phyloP scores from a whole-genome alignment of 2,888 invertebrate genomes.

The Metallyticus violacea region DNA sequence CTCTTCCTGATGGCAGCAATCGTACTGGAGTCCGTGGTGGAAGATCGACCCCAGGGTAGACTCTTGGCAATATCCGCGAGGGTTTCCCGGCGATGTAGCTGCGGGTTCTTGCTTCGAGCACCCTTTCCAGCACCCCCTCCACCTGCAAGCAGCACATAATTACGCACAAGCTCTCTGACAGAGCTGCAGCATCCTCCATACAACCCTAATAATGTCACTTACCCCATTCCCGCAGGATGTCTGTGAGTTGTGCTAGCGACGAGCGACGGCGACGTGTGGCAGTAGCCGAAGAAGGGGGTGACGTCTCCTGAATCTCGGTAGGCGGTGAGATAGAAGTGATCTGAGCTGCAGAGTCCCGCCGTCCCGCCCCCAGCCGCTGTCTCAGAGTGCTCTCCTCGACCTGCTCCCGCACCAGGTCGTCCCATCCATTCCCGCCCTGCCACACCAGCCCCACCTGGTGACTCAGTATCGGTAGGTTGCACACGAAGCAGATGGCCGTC shows the following conservation, averaged over 20 bases:
- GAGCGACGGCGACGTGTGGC: constrained; percentile 67
- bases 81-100: constrained; percentile 80
- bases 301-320: constrained; percentile 65
- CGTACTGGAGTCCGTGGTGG: constrained; percentile 52
- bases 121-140: constrained; percentile 40
- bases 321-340: constrained; percentile 82
- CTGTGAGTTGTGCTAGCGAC: constrained; percentile 83
- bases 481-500: constrained; percentile 94
- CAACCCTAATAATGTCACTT: too few relatives aligned
- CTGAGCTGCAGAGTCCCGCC: constrained; percentile 88
- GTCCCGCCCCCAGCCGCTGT: constrained; percentile 74
- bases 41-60: constrained; percentile 74
- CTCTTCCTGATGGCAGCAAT: constrained; percentile 60
- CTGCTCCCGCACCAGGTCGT: constrained; percentile 85
- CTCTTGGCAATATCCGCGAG: constrained; percentile 84
- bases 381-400: constrained; percentile 81
- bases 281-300: constrained; percentile 52
- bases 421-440: constrained; percentile 94
- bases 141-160: not conserved
- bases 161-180: too few relatives aligned
- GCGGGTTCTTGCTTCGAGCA: constrained; percentile 53
- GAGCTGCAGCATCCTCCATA: too few relatives aligned
- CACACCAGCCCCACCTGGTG: constrained; percentile 92
- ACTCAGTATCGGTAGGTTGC: constrained; percentile 91
- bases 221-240: constrained; percentile 85